phyloP scores from a whole-genome alignment of 2,797 vertebrate genomes.

The Sardinella longiceps region DNA sequence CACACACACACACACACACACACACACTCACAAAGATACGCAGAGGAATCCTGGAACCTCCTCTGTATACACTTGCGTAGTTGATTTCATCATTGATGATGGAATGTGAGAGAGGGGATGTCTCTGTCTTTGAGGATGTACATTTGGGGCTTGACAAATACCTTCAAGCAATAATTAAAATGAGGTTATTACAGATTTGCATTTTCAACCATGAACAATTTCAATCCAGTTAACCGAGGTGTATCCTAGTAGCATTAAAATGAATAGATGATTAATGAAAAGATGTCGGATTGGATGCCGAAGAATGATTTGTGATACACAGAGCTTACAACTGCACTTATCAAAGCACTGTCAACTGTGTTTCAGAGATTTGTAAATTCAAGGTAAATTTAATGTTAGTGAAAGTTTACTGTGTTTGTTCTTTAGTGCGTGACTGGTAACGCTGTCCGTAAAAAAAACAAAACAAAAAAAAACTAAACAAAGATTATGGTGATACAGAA shows the following conservation, averaged over 20 bases:
- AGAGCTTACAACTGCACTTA: neutral
- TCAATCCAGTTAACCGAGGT: neutral
- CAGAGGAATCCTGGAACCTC: neutral
- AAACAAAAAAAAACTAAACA: neutral
- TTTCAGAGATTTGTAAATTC: no score
- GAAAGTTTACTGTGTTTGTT: neutral
- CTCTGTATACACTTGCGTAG: neutral
- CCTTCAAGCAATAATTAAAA: neutral
- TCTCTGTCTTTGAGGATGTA: neutral
- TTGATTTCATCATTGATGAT: neutral
- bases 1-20: constrained; percentile 9
- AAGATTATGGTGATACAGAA: constrained; percentile 3
- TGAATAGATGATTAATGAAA: neutral
- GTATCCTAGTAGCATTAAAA: neutral
- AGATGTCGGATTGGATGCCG: neutral
- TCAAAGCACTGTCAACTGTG: neutral
- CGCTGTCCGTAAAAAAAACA: neutral
- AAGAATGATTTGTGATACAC: neutral
- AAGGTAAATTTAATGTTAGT: neutral
- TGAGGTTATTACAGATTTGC: neutral
- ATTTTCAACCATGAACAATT: neutral
- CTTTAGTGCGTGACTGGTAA: neutral
- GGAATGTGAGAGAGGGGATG: constrained; percentile 1
- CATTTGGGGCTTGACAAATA: neutral
- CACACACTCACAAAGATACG: neutral